These are phyloP conservation scores for Erpornis zantholeuca DNA, from an alignment of 2,113 vertebrate genomes.

Conservation along the genomic window DNA sequence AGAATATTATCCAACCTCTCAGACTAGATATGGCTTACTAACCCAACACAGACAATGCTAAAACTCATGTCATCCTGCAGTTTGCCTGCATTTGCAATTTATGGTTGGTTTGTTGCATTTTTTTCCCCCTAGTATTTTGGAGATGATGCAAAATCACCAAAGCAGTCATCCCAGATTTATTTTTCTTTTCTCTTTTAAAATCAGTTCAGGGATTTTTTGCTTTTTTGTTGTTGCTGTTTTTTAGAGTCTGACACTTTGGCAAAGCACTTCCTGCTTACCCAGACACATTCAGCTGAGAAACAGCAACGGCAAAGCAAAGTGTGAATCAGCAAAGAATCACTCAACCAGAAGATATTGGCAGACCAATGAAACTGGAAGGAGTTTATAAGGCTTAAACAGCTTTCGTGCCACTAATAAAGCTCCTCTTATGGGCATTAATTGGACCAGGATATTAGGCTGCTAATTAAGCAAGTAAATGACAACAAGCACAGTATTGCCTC, in stretches of 20 bases:
- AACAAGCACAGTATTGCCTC: not conserved
- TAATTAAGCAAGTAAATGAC: slow-evolving; percentile 65
- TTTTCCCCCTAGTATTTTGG: not conserved
- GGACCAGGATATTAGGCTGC: slow-evolving; percentile 60
- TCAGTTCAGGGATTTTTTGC: not conserved
- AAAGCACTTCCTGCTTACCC: not conserved
- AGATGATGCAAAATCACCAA: not conserved
- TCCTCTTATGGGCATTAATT: slow-evolving; percentile 43
- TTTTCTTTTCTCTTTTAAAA: not conserved
- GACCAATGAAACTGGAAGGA: slow-evolving; percentile 57
- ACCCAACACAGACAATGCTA: not conserved
- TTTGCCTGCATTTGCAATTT: not conserved
- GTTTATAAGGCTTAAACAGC: slow-evolving; percentile 58
- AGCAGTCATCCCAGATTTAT: not conserved
- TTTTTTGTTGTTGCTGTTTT: not conserved
- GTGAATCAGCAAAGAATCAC: slow-evolving; percentile 48
- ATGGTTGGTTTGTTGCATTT: not conserved
- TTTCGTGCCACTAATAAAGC: slow-evolving; percentile 50
- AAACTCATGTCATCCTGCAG: not conserved
- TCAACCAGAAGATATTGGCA: slow-evolving; percentile 60
- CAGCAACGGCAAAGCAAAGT: not conserved
- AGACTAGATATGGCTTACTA: not conserved
- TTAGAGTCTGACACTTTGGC: not conserved
- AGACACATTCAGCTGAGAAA: slow-evolving; percentile 16
- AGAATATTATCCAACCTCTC: not conserved